Percentiles rank a stretch among this genome's conserved stretches.
Conservation (phyloP, 2,113 vertebrate species). For the Xiphorhynchus elegans region DNA sequence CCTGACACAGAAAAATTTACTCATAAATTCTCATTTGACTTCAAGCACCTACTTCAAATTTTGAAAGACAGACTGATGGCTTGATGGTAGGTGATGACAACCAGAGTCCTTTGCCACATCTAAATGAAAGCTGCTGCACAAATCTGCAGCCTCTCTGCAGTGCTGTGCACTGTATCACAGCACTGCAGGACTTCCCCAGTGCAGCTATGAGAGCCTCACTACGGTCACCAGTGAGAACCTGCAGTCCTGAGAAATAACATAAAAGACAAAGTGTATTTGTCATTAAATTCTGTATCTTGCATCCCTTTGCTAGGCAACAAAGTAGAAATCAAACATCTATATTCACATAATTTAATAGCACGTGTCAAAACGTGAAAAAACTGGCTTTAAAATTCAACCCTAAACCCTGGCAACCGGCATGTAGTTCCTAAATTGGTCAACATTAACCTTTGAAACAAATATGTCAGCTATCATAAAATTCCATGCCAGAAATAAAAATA, state of each 20-base stretch:
- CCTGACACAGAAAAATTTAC: background rate
- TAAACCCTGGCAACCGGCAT: background rate
- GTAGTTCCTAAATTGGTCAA: background rate
- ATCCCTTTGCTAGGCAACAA: background rate
- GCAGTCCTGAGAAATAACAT: background rate
- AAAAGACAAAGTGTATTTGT: background rate
- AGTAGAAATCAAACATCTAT: background rate
- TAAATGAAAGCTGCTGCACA: background rate
- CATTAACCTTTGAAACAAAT: background rate
- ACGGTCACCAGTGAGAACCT: background rate
- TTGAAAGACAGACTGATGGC: background rate
- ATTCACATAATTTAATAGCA: background rate
- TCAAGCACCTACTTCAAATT: background rate
- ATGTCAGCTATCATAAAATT: background rate
- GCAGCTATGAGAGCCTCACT: background rate
- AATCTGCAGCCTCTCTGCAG: background rate
- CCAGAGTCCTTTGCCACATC: background rate
- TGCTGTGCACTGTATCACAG: background rate
- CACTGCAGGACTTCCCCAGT: background rate
- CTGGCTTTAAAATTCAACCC: background rate
- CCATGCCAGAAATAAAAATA: conserved; percentile 16
- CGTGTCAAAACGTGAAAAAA: background rate
- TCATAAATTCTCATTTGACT: background rate
- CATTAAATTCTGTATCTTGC: background rate
- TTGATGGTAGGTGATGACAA: background rate